Evolutionary conservation across 2,888 invertebrate species (phyloP), one percentile per base, ranked within the genome.

Genomic region (Erebia ligea): DNA sequence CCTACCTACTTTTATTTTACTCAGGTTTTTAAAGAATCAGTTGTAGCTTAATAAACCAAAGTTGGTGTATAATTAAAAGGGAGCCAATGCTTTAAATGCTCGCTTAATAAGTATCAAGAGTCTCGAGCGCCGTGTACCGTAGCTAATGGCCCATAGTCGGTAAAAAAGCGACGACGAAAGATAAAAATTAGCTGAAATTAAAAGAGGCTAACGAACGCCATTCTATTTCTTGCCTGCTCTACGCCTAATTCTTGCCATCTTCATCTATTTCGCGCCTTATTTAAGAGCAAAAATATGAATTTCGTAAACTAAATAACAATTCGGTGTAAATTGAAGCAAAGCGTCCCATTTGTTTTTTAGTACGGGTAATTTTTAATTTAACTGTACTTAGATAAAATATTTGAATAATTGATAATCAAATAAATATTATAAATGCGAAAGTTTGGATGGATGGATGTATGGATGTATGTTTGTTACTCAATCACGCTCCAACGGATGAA

Each of bases 181-280:
- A 93, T 92, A 91, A 93, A 92, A 94, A 93, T 93, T 94, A 94
- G 93, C 91, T 90, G 88, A 93, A 93, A 94, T 94, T 93, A 93
- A 93, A 92, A 92, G 86, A 87, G 86, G 86, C 92, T 92, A 93
- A 92, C 91, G 93, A 93, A 92, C 85, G 84, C 90, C 84, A 92
- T 93, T 93, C 91, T 88, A 76, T 75, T 77, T 68, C 75, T 76
- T 76, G 73, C 77, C 78, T 76, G 64, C 69, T 68, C 67, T 63
- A 59, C 67, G 50, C 56, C 56, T 65, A 66, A 65, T 69, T 69
- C 54, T 42, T 67, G 65, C 59, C 64, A 50, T 63, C 63, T 69
- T 17, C 64, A 64, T 50, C 19, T 64, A 64, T 54, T 64, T 64
- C 54, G 19, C 57, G 10, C 50, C 70, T 73, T 67, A 65, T 65